phyloP scores from a whole-genome alignment of 53 echinoderm and acorn worm genomes.

The Mesocentrotus franciscanus region DNA sequence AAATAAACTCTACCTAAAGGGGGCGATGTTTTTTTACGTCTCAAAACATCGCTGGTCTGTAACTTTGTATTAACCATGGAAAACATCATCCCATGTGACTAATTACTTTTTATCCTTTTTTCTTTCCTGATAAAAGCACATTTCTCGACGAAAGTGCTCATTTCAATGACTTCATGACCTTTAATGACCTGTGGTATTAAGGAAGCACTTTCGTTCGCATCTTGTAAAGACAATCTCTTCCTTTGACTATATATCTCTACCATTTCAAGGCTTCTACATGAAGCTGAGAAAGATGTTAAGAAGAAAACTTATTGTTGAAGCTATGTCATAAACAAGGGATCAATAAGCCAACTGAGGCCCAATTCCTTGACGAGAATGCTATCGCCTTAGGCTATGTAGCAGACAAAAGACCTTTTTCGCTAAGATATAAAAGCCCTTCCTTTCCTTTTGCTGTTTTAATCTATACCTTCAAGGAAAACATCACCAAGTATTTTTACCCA shows the following conservation, averaged over 20 bases:
- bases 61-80: background rate
- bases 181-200: background rate
- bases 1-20: background rate
- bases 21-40: background rate
- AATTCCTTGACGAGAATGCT: background rate
- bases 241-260: background rate
- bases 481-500: background rate
- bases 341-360: slow-evolving; percentile 31
- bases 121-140: background rate
- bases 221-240: background rate
- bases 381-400: slow-evolving; percentile 20
- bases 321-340: slow-evolving; percentile 35
- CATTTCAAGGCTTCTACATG: slow-evolving; percentile 46
- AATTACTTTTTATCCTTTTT: background rate
- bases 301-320: slow-evolving; percentile 23
- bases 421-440: slow-evolving; percentile 30
- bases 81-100: slow-evolving; percentile 10
- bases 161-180: slow-evolving; percentile 38
- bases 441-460: background rate
- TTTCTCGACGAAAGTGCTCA: background rate
- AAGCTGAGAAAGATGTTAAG: background rate
- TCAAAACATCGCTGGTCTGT: background rate
- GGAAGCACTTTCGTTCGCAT: background rate
- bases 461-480: slow-evolving; percentile 27
- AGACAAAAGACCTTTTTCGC: background rate